A percentile compares a stretch with the other conserved stretches of the same genome.
These are phyloP conservation scores for Scaptomyza parva DNA, from an alignment of 2,888 invertebrate genomes.

Conservation along the genomic window DNA sequence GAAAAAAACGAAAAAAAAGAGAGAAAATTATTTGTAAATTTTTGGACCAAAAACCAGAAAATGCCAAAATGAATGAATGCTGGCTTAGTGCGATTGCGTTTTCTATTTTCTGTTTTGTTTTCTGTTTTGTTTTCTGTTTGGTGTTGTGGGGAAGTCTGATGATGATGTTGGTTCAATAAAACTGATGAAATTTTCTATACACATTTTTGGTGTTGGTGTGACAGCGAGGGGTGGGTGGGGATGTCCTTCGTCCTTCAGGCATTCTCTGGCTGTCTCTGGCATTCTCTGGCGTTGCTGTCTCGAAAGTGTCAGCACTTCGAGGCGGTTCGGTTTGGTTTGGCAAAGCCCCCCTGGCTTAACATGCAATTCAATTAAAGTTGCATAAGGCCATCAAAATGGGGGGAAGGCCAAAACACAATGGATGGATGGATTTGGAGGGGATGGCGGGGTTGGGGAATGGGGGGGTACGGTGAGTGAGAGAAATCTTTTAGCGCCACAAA, in stretches of 20 bases:
- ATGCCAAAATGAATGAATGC: constrained; percentile 26
- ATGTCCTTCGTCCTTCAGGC: constrained; percentile 18
- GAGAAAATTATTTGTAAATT: background rate
- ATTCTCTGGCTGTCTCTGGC: constrained; percentile 16
- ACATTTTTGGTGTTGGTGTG: constrained; percentile 7
- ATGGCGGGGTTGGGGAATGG: background rate
- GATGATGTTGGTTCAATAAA: constrained; percentile 47
- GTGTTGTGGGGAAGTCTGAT: background rate
- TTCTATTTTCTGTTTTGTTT: constrained; percentile 2
- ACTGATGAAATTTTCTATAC: constrained; percentile 52
- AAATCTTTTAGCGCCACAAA: constrained; percentile 35
- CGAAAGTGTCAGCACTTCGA: constrained; percentile 55
- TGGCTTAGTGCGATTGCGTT: constrained; percentile 25
- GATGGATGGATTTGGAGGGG: background rate
- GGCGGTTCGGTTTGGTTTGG: no score
- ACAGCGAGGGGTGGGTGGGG: no score
- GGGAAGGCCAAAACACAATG: constrained; percentile 38
- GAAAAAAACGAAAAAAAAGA: no score
- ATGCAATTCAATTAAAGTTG: constrained; percentile 77
- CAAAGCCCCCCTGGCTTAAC: constrained; percentile 58
- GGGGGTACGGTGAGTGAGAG: constrained; percentile 21
- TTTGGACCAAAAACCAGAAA: constrained; percentile 15
- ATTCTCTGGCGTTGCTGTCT: no score
- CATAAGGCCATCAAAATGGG: constrained; percentile 69
- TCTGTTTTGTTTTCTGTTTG: no score